These are phyloP conservation scores for Pheucticus melanocephalus DNA, from an alignment of 2,113 vertebrate genomes.

Conservation along the genomic window DNA sequence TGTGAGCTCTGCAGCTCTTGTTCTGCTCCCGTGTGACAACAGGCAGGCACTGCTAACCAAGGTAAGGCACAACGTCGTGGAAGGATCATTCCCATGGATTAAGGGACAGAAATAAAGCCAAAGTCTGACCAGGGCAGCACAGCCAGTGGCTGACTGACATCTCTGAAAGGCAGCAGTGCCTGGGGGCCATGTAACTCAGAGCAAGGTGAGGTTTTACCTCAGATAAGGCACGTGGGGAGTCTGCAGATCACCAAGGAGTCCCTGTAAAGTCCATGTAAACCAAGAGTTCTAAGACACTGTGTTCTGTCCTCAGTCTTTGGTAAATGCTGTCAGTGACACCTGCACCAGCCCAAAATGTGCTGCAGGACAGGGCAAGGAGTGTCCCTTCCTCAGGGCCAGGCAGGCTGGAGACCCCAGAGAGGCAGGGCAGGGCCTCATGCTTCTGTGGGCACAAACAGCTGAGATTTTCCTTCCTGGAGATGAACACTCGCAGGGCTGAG, in stretches of 20 bases:
- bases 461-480: not conserved
- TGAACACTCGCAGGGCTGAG: not conserved
- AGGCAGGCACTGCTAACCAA: not conserved
- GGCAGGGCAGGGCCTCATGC: not conserved
- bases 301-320: not conserved
- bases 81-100: not conserved
- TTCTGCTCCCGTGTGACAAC: not conserved
- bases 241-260: not conserved
- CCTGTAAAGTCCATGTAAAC: not conserved
- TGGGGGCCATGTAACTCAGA: not conserved
- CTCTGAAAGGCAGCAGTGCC: not conserved
- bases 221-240: not conserved
- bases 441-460: rapidly evolving
- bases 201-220: not conserved
- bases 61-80: not conserved
- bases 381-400: not conserved
- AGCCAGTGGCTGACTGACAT: not conserved
- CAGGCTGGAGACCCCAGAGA: not conserved
- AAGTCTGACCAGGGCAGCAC: not conserved
- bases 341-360: rapidly evolving
- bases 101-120: not conserved
- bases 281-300: not conserved
- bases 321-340: not conserved
- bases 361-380: not conserved
- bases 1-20: not conserved